Conservation (phyloP, 2,797 vertebrate species). For the Apodemus agrarius region DNA sequence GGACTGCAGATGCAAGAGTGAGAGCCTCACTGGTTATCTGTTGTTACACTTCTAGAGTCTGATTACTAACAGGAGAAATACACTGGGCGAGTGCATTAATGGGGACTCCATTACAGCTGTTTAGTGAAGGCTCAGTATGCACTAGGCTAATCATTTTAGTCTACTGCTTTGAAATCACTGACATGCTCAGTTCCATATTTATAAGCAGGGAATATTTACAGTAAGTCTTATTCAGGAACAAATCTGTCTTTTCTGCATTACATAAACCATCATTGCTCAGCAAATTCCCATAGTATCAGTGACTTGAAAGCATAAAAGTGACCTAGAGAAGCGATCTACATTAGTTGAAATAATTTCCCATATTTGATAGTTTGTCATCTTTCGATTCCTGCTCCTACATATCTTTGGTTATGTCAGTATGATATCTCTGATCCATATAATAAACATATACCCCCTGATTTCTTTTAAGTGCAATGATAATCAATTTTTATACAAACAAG, state of each 20-base stretch:
- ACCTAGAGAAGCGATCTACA: not conserved
- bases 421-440: not conserved
- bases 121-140: not conserved
- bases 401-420: not conserved
- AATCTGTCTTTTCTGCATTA: not conserved
- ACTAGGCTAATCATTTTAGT: not conserved
- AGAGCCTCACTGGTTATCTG: not conserved
- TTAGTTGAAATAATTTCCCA: not conserved
- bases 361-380: not conserved
- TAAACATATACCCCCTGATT: not conserved
- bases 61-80: not conserved
- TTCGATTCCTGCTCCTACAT: not conserved
- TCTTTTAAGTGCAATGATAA: not conserved
- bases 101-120: not conserved
- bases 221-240: not conserved
- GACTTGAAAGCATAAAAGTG: not conserved
- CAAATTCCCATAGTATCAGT: not conserved
- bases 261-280: not conserved
- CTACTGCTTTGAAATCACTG: not conserved
- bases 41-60: not conserved
- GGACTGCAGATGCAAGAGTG: not conserved
- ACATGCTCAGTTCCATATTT: not conserved
- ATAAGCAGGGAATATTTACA: not conserved
- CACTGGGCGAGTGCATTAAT: fast-evolving
- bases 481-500: not conserved